Evolutionary conservation across 2,797 vertebrate species (phyloP).

Genomic region (Poecilia picta): DNA sequence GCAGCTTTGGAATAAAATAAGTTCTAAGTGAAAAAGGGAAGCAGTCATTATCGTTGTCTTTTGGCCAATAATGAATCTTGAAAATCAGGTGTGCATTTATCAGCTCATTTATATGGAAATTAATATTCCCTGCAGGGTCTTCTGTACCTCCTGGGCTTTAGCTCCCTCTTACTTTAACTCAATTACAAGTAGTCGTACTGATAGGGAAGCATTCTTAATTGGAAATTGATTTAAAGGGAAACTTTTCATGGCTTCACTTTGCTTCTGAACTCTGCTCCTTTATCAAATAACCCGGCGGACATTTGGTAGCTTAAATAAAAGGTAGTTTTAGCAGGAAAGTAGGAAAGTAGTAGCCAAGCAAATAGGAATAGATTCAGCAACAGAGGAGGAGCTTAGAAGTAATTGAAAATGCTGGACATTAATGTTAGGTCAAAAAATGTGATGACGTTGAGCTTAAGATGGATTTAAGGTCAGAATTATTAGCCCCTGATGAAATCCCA

Average conservation of each 20-base stretch:
- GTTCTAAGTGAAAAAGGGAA: conserved; percentile 32
- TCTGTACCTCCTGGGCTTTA: conserved; percentile 29
- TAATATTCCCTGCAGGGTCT: conserved; percentile 51
- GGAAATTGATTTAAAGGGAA: conserved; percentile 71
- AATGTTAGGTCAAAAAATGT: background rate
- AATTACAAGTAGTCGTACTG: conserved; percentile 50
- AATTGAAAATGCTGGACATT: background rate
- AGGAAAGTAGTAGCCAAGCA: background rate
- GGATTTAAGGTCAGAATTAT: background rate
- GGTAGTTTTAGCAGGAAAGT: conserved; percentile 31
- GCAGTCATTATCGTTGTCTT: conserved; percentile 52
- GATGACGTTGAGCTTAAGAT: background rate
- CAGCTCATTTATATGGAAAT: conserved; percentile 80
- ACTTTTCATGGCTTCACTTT: conserved; percentile 54
- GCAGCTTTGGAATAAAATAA: conserved; percentile 24
- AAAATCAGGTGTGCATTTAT: conserved; percentile 54
- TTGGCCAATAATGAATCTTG: conserved; percentile 53
- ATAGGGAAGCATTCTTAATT: conserved; percentile 66
- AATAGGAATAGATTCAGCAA: background rate
- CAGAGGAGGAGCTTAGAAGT: background rate
- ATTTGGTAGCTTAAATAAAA: conserved; percentile 44
- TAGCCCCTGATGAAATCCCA: background rate
- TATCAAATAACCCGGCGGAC: conserved; percentile 53
- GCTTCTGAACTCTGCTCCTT: conserved; percentile 52
- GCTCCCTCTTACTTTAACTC: conserved; percentile 56